Conservation (phyloP, 1,140 invertebrate species). For the Laupala kohalensis region DNA sequence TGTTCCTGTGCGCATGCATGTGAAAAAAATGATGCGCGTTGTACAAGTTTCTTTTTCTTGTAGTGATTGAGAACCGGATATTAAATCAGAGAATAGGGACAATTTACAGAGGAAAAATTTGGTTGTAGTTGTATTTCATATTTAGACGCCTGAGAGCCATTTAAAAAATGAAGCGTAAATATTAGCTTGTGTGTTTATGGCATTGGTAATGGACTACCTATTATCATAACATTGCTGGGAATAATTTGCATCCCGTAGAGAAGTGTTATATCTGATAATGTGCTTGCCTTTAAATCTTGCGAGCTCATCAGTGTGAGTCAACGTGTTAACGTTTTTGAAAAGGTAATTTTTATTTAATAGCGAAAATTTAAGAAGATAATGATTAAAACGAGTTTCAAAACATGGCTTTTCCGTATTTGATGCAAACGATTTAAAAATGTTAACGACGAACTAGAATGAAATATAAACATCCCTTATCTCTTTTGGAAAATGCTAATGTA, state of each 20-base stretch:
- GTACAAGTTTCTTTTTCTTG: not conserved
- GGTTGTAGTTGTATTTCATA: not conserved
- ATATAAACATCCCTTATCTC: too few relatives aligned
- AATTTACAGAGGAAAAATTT: not conserved
- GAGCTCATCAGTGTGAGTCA: not conserved
- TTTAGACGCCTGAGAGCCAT: not conserved
- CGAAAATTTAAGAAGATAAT: not conserved
- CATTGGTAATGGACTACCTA: not conserved
- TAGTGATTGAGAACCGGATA: not conserved
- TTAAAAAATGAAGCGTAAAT: not conserved
- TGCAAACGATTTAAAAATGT: too few relatives aligned
- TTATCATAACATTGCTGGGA: not conserved
- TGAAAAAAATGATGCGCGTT: not conserved
- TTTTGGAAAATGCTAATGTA: too few relatives aligned
- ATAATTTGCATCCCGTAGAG: not conserved
- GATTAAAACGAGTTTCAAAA: not conserved
- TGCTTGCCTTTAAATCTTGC: not conserved
- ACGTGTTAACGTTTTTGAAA: not conserved
- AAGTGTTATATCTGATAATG: not conserved
- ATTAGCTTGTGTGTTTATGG: not conserved
- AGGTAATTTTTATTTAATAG: not conserved
- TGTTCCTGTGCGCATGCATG: slow-evolving; percentile 1
- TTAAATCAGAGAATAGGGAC: not conserved
- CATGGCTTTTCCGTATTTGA: too few relatives aligned
- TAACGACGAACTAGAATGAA: too few relatives aligned